Base-by-base conservation (phyloP, 2,113 vertebrate species). In the Callipepla squamata region DNA sequence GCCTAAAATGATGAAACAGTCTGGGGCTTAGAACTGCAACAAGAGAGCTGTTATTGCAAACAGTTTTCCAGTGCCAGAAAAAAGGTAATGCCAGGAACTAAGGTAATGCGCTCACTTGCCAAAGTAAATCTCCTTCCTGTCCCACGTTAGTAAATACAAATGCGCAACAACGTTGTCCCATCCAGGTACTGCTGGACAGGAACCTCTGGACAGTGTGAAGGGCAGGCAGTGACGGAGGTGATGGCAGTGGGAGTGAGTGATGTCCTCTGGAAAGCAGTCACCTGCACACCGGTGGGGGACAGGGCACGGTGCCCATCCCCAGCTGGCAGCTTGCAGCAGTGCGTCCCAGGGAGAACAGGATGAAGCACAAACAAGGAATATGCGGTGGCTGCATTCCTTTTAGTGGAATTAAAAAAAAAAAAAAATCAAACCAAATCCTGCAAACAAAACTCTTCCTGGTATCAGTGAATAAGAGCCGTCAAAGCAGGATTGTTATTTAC, bases 11-110 rank as follows among this genome's bases (percentile, higher is more conserved):
- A 65, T 65, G 34, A 90, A 95, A 88, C 47, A 63, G 42, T 85
- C 83, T 47, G 51, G 14, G 38, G 2, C 80, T 80, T 83, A 87
- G 85, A 88, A 51, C 47, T 55, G 80, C 57, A 59, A 38, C 73
- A 95, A 79, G n/a, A 77, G 67, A 87, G 19, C 21, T 80, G 21
- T 38, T 80, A 38, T 77, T 90, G 76, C 76, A 83, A 93, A 83
- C 61, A 88, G 13, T 61, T 70, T 78, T 78, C 22, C 51, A 70
- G 9, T 75, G 82, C 81, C 79, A 85, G 65, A 55, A 93, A 87
- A 91, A 8, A 40, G 28, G 38, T n/a, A 20, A 58, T 58, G 55
- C 55, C 55, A 88, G 93, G 83, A 95, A 92, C 84, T 69, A 76
- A 69, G 58, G 75, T 34, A 72, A 2, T 11, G 51, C 70, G 80